Percentiles rank a stretch among this genome's conserved stretches.
phyloP scores from a whole-genome alignment of 2,113 vertebrate species.

The Hippocampus comes region DNA sequence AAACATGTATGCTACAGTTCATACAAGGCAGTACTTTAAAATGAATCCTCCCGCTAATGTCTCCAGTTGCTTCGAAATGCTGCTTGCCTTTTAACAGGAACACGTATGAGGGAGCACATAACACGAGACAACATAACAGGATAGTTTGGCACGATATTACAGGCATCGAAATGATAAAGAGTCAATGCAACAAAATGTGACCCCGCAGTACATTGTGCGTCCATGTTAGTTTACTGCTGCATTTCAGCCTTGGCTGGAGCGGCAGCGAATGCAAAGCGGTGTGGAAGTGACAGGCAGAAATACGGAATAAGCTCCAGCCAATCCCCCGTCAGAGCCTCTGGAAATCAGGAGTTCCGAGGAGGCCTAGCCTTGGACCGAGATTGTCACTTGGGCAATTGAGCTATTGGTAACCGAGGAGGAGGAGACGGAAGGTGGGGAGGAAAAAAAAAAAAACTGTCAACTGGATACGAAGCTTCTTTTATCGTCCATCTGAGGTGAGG shows the following conservation, averaged over 20 bases:
- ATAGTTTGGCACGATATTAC: background rate
- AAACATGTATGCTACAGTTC: too few relatives aligned
- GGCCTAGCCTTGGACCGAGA: background rate
- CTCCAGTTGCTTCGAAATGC: background rate
- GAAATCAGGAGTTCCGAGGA: slow-evolving; percentile 2
- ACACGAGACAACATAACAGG: background rate
- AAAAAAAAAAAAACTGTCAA: background rate
- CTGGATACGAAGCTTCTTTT: slow-evolving; percentile 9
- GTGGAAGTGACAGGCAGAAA: slow-evolving; percentile 10
- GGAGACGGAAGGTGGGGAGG: background rate
- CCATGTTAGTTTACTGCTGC: background rate
- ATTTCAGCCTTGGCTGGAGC: background rate
- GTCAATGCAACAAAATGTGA: background rate
- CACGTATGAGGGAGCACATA: background rate
- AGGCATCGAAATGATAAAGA: background rate
- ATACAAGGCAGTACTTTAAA: too few relatives aligned
- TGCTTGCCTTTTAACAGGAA: background rate
- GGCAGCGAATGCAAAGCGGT: slow-evolving; percentile 1
- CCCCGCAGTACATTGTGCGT: too few relatives aligned
- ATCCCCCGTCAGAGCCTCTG: slow-evolving; percentile 4
- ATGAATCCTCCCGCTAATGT: background rate
- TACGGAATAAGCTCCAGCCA: background rate
- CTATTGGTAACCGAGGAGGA: background rate
- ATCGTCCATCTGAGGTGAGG: slow-evolving; percentile 1
- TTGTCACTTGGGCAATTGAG: slow-evolving; percentile 12